These are phyloP conservation scores for Sminthurinus aureus DNA, from an alignment of 2,888 invertebrate species.

Conservation along the genomic window DNA sequence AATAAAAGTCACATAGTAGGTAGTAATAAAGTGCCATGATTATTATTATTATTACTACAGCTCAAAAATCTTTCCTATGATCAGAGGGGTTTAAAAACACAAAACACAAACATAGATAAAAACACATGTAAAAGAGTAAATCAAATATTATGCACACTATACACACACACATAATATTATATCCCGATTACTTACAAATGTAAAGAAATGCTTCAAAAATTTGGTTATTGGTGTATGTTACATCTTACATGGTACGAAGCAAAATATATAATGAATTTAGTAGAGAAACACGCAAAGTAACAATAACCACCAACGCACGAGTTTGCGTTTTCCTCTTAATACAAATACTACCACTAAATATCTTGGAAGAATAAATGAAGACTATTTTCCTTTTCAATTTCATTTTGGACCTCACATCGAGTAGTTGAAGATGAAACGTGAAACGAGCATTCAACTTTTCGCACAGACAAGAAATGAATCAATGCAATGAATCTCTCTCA, in stretches of 20 bases:
- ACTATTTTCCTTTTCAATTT: not conserved
- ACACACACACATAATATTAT: not conserved
- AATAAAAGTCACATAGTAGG: no score
- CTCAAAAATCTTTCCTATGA: no score
- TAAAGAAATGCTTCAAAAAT: not conserved
- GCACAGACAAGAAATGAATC: not conserved
- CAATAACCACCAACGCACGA: not conserved
- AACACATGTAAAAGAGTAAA: not conserved
- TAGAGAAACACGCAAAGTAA: constrained; percentile 21
- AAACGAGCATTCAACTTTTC: constrained; percentile 6
- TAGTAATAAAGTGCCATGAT: no score
- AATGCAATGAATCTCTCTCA: not conserved
- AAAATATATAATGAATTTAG: constrained; percentile 31
- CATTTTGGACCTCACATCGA: constrained; percentile 16
- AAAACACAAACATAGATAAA: no score
- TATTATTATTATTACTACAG: no score
- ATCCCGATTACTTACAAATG: not conserved
- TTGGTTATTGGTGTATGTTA: not conserved
- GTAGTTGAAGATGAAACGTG: constrained; percentile 14
- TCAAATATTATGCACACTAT: not conserved
- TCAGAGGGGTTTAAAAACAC: no score
- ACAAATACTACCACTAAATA: no score
- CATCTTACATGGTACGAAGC: constrained; percentile 1
- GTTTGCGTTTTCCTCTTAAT: not conserved
- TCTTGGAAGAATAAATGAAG: not conserved